Base-by-base conservation (phyloP, 2,888 invertebrate genomes). In the Teleiodes luculella region DNA sequence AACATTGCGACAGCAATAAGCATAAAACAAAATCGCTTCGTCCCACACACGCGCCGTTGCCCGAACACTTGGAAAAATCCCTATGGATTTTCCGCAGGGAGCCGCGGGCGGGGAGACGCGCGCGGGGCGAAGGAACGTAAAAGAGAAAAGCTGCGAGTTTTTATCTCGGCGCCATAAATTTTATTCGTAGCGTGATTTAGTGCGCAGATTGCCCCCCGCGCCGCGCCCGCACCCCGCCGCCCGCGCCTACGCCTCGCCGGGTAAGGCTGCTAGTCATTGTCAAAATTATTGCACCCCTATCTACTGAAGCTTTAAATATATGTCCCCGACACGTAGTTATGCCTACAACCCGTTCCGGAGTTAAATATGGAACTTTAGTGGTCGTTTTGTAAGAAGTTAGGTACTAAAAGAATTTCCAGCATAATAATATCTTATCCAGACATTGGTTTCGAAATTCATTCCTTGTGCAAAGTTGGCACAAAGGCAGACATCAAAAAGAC, bases 91-190 rank as follows among this genome's bases (percentile, higher is more conserved):
- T 87, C 88, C 83, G 77, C 75, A 78, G 74, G 79, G 80, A 75
- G 76, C 35, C 24, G 20, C 35, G 64, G 66, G 68, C 64, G 64
- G 62, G 61, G 62, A 68, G 61, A 64, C 56, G 68, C 62, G 63
- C 65, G 67, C 60, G 70, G 74, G 79, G 83, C 80, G 82, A 86
- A 87, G 84, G 86, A 87, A 88, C 88, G 88, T 89, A 90, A 90
- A 90, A 90, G 90, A 90, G 90, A 90, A 90, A 90, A 90, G 90
- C 90, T 90, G 89, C 90, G 90, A 90, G 90, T 90, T 90, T 90
- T 90, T 90, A 90, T 90, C 90, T 90, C 89, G 89, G 87, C 87
- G 86, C 90, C 90, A 90, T 90, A 90, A 90, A 90, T 90, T 90
- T 90, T 90, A 90, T 90, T 90, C 90, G 90, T 86, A 90, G 87